Evolutionary conservation across 1,140 invertebrate species (phyloP).

Genomic region (Drosophila tani): DNA sequence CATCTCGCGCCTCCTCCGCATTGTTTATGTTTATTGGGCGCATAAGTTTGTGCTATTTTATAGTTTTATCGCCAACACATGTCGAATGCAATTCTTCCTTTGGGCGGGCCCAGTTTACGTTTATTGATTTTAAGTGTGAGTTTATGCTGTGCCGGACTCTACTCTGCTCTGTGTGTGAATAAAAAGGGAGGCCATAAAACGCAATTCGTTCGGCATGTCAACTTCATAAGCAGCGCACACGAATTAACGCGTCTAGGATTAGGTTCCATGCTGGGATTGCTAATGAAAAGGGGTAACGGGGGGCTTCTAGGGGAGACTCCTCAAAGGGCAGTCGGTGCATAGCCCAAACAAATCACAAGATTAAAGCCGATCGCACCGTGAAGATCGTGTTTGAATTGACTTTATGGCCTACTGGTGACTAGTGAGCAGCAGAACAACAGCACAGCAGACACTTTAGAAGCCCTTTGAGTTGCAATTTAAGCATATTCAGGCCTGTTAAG

Average conservation of each 20-base stretch:
- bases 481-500: slow-evolving; percentile 28
- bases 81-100: slow-evolving; percentile 53
- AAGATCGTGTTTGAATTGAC: slow-evolving; percentile 34
- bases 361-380: slow-evolving; percentile 57
- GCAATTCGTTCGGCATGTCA: slow-evolving; percentile 69
- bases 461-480: slow-evolving; percentile 28
- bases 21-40: slow-evolving; percentile 75
- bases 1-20: slow-evolving; percentile 25
- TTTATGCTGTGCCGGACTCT: slow-evolving; percentile 59
- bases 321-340: slow-evolving; percentile 12
- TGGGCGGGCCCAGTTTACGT: slow-evolving; percentile 74
- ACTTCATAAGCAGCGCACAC: slow-evolving; percentile 71
- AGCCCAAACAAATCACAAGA: slow-evolving; percentile 53
- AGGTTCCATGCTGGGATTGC: slow-evolving; percentile 49
- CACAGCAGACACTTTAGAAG: slow-evolving; percentile 19
- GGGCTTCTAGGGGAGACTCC: neutral
- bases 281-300: slow-evolving; percentile 45
- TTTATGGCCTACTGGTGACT: slow-evolving; percentile 37
- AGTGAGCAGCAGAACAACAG: slow-evolving; percentile 15
- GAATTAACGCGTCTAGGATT: slow-evolving; percentile 48
- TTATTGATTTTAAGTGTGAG: slow-evolving; percentile 83
- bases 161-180: too few relatives aligned
- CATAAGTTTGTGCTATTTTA: slow-evolving; percentile 81
- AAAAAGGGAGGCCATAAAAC: slow-evolving; percentile 37
- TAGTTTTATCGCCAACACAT: slow-evolving; percentile 74